Evolutionary conservation across 2,797 vertebrate genomes (phyloP).

Genomic region (Lindbergichthys nudifrons): DNA sequence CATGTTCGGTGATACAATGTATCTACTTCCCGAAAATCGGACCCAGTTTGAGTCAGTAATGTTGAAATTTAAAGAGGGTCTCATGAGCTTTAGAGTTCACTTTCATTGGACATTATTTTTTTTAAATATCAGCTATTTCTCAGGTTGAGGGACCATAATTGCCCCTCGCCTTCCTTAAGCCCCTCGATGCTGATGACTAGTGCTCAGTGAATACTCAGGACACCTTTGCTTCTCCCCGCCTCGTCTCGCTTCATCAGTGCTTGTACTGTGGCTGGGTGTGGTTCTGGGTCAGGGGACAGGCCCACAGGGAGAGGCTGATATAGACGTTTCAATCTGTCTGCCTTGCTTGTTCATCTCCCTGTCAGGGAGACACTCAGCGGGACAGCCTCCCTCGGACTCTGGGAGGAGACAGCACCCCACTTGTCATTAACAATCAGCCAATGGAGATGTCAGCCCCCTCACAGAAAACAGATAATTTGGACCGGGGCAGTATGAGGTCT

Average conservation of each 20-base stretch:
- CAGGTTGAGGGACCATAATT: constrained; percentile 4
- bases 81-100: not conserved
- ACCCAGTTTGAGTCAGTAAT: not conserved
- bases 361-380: constrained; percentile 58
- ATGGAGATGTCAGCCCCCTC: constrained; percentile 64
- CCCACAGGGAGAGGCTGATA: constrained; percentile 67
- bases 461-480: constrained; percentile 54
- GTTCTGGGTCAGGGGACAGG: constrained; percentile 50
- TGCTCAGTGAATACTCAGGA: constrained; percentile 43
- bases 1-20: not conserved
- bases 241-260: constrained; percentile 39
- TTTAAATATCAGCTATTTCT: constrained; percentile 26
- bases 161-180: constrained; percentile 7
- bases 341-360: constrained; percentile 58
- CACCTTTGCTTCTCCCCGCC: constrained; percentile 14
- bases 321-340: constrained; percentile 70
- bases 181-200: constrained; percentile 54
- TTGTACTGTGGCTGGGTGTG: constrained; percentile 37
- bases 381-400: constrained; percentile 59
- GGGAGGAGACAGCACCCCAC: constrained; percentile 44
- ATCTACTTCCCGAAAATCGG: not conserved
- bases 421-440: constrained; percentile 75
- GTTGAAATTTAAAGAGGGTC: not conserved
- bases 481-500: constrained; percentile 28
- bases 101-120: constrained; percentile 10